These are phyloP conservation scores for Cephus cinctus DNA, from an alignment of 1,140 invertebrate genomes.

Conservation along the genomic window DNA sequence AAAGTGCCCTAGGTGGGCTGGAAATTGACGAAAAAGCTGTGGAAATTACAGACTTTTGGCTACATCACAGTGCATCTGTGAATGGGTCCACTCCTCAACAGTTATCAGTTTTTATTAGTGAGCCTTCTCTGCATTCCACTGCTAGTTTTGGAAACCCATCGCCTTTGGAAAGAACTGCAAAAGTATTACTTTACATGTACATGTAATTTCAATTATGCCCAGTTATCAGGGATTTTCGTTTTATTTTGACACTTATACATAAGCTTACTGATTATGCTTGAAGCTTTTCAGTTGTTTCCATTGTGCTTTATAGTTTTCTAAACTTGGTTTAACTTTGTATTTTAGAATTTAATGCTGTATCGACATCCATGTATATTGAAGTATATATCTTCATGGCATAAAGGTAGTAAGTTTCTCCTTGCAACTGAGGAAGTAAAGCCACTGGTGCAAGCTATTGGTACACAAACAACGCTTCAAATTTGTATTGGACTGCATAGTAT, in stretches of 20 bases:
- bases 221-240: too few relatives aligned
- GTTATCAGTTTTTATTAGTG: slow-evolving; percentile 73
- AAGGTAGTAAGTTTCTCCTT: slow-evolving; percentile 70
- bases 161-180: slow-evolving; percentile 71
- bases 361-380: slow-evolving; percentile 79
- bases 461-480: slow-evolving; percentile 71
- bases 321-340: too few relatives aligned
- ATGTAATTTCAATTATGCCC: too few relatives aligned
- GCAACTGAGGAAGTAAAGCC: slow-evolving; percentile 76
- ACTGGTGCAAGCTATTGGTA: slow-evolving; percentile 62
- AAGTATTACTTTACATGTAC: slow-evolving; percentile 55
- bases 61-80: slow-evolving; percentile 68
- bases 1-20: slow-evolving; percentile 68
- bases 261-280: too few relatives aligned
- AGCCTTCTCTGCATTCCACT: slow-evolving; percentile 58
- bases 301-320: too few relatives aligned
- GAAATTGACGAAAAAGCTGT: slow-evolving; percentile 73
- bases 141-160: slow-evolving; percentile 64
- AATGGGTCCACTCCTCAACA: slow-evolving; percentile 58
- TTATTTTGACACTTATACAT: too few relatives aligned
- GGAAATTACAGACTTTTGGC: slow-evolving; percentile 76
- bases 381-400: slow-evolving; percentile 77
- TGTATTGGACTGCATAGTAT: slow-evolving; percentile 77
- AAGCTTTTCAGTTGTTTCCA: too few relatives aligned
- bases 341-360: slow-evolving; percentile 78